Evolutionary conservation across 2,888 invertebrate genomes (phyloP).

Genomic region (Spatulosminthurus flaviceps): DNA sequence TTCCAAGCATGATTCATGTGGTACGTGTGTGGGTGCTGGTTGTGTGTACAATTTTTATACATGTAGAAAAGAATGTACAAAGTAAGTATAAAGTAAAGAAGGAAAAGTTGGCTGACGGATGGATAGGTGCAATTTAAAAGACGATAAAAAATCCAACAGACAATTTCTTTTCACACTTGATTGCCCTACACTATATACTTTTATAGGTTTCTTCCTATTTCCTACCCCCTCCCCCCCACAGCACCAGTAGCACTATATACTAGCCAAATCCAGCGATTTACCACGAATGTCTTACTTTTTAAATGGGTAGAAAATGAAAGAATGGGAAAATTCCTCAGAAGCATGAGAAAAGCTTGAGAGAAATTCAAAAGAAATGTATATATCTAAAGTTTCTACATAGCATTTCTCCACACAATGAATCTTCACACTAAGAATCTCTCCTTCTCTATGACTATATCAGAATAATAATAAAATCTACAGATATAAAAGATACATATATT

Average conservation of each 20-base stretch:
- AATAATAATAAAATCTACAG: constrained; percentile 18
- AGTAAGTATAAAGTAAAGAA: background rate
- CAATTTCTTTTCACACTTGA: constrained; percentile 51
- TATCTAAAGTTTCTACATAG: too few species aligned
- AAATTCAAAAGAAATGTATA: too few species aligned
- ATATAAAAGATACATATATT: too few species aligned
- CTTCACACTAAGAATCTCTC: too few species aligned
- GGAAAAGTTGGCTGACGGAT: constrained; percentile 20
- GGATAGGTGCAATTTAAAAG: constrained; percentile 47
- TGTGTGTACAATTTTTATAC: too few species aligned
- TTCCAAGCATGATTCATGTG: too few species aligned
- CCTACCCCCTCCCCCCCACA: too few species aligned
- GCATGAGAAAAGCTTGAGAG: too few species aligned
- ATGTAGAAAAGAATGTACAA: too few species aligned
- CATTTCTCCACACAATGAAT: too few species aligned
- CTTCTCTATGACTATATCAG: too few species aligned
- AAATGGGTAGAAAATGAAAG: constrained; percentile 8
- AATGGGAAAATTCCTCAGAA: background rate
- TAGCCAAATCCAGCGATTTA: constrained; percentile 6
- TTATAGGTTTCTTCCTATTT: constrained; percentile 14
- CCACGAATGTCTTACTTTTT: constrained; percentile 12
- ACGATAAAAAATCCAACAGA: constrained; percentile 51
- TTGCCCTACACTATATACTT: constrained; percentile 37
- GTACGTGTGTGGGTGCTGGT: too few species aligned
- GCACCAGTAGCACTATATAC: background rate